A percentile compares a stretch with the other conserved stretches of the same genome.
These are phyloP conservation scores for Rhinoderma darwinii DNA, from an alignment of 2,113 vertebrate genomes.

Conservation along the genomic window DNA sequence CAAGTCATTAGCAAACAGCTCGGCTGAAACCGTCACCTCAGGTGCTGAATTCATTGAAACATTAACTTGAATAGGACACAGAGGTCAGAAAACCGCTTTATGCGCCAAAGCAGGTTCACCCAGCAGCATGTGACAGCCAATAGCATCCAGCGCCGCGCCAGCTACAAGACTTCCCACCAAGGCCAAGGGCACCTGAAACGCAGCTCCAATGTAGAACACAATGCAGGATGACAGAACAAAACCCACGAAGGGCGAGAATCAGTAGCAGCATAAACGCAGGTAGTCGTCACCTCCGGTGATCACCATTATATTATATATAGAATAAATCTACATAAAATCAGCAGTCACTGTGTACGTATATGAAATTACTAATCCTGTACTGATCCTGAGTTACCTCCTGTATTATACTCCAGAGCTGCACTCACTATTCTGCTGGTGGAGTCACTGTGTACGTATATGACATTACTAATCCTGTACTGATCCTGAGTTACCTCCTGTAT, in stretches of 20 bases:
- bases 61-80: conserved; percentile 36
- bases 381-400: no score
- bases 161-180: not conserved
- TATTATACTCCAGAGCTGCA: no score
- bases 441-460: no score
- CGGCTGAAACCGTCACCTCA: conserved; percentile 26
- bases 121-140: not conserved
- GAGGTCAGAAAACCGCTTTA: conserved; percentile 7
- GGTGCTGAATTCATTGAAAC: conserved; percentile 24
- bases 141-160: not conserved
- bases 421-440: no score
- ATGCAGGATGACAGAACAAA: not conserved
- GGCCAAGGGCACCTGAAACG: not conserved
- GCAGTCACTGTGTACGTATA: no score
- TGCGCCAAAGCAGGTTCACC: not conserved
- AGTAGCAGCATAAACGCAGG: not conserved
- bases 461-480: no score
- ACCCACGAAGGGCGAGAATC: not conserved
- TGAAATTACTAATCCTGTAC: no score
- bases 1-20: conserved; percentile 28
- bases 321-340: no score
- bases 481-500: no score
- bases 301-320: no score
- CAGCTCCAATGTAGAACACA: not conserved
- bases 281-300: no score